Base-by-base conservation (phyloP, 2,888 invertebrate species). In the Schizaphis graminum region DNA sequence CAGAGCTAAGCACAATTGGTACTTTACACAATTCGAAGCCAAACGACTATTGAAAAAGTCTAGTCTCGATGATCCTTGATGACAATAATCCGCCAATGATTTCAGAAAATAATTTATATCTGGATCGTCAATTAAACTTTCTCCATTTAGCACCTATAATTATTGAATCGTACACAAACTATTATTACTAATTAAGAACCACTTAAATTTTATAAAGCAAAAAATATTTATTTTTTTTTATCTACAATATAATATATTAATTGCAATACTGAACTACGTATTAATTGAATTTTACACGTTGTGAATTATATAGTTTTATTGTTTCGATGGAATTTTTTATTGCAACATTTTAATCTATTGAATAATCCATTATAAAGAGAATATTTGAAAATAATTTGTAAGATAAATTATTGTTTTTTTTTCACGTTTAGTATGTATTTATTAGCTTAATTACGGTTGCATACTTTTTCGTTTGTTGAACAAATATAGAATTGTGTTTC, bases 401-500 rank as follows among this genome's bases (percentile, higher is more conserved):
- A 21, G 35, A 16, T 35, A 77, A 35, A 49, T 49, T 49, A 49
- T 49, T 13, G 11, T 53, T 53, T 53, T 53, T 53, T 53, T 53
- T 53, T 11, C 49, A 21, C 16, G 16, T 4, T 53, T 53, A 53
- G 16, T 8, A 16, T 13, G 0, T 67, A 77, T 35, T 77, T 77
- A 77, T 21, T 77, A 77, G 77, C 77, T 4, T 35, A 77, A 21
- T 77, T 21, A 21, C 7, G 49, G 35, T 89, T 28, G 26, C 11
- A 47, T 94, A 94, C 94, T 86, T 94, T 94, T 41, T 86, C 90
- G 44, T 91, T 91, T n/a, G 89, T 35, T n/a, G 94, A 57, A 28
- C 94, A 94, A 67, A 94, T 91, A 44, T 91, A 94, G 21, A 94
- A 94, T 86, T 94, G 94, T n/a, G 91, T 90, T 61, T 94, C 94